Evolutionary conservation across 2,888 invertebrate species (phyloP).

Genomic region (Ethmia dodecea): DNA sequence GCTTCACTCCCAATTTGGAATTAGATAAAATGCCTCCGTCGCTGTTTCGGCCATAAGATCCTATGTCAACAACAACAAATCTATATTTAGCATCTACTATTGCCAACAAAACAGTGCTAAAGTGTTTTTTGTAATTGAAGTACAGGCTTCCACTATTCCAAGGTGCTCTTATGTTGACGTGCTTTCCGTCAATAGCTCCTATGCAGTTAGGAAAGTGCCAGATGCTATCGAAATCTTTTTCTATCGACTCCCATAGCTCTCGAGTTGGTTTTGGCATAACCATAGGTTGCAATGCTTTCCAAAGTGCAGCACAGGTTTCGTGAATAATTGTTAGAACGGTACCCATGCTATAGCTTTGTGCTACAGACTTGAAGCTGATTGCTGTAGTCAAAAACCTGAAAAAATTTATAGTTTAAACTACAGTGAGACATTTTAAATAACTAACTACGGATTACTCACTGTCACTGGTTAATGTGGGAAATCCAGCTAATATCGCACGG

Average conservation of each 20-base stretch:
- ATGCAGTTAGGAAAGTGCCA: conserved; percentile 21
- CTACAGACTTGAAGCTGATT: conserved; percentile 14
- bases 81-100: conserved; percentile 17
- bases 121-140: conserved; percentile 19
- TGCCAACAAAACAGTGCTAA: conserved; percentile 18
- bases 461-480: conserved; percentile 14
- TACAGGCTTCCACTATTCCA: conserved; percentile 13
- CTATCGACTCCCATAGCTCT: conserved; percentile 12
- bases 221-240: conserved; percentile 12
- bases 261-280: conserved; percentile 18
- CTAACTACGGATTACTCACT: conserved; percentile 12
- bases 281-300: conserved; percentile 15
- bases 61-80: conserved; percentile 18
- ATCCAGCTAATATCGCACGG: background rate
- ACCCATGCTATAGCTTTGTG: conserved; percentile 15
- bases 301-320: conserved; percentile 15
- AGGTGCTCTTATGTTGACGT: conserved; percentile 12
- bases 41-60: conserved; percentile 14
- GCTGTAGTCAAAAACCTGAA: conserved; percentile 17
- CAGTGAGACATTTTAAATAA: background rate
- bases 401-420: conserved; percentile 3
- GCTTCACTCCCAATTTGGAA: conserved; percentile 16
- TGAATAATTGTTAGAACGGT: conserved; percentile 16
- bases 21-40: conserved; percentile 14
- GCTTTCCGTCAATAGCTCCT: conserved; percentile 2